Base-by-base conservation (phyloP, 2,797 vertebrate genomes). In the Melanotaenia maccullochi region DNA sequence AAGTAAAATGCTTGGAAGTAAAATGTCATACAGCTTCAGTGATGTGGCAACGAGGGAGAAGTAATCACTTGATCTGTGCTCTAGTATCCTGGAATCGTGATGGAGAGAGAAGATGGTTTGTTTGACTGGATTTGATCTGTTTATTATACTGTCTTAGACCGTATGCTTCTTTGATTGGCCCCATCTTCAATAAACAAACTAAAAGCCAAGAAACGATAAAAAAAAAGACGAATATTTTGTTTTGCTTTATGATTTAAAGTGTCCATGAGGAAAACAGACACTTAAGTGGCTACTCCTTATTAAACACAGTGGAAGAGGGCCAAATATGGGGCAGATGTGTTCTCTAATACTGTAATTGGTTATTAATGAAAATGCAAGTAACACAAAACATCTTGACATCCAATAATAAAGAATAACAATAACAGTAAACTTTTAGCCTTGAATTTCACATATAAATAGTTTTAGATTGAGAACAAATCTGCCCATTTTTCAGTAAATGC, bases 71-170 rank as follows among this genome's bases (percentile, higher is more conserved):
- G 59, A 82, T 88, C 51, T 33, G 0, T 54, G 12, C 65, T 81
- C 67, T 83, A 81, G 85, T 84, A 84, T 73, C 78, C 75, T 56
- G 79, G 74, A 66, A 20, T 30, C 28, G 57, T 3, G 61, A 57
- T 14, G 16, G n/a, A n/a, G 22, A 14, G 58, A 25, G 49, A 3
- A 3, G 24, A 9, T 1, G 0, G 9, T 16, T 47, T 57, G 68
- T 67, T 68, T 7, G 51, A 40, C 13, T 4, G 38, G 38, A 40
- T 40, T 3, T 40, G 3, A 51, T 22, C n/a, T 9, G 1, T 51
- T 22, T 24, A 51, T 51, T 51, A 51, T 9, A 51, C n/a, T 8
- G 8, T 8, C 49, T 20, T 51, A 9, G 49, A 51, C n/a, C 11
- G 49, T 22, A 24, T 51, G 3, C 22, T 22, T 51, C 20, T 2